Percentiles rank a stretch among this genome's conserved stretches.
phyloP scores from a whole-genome alignment of 2,888 invertebrate species.

The Metalampra italica region DNA sequence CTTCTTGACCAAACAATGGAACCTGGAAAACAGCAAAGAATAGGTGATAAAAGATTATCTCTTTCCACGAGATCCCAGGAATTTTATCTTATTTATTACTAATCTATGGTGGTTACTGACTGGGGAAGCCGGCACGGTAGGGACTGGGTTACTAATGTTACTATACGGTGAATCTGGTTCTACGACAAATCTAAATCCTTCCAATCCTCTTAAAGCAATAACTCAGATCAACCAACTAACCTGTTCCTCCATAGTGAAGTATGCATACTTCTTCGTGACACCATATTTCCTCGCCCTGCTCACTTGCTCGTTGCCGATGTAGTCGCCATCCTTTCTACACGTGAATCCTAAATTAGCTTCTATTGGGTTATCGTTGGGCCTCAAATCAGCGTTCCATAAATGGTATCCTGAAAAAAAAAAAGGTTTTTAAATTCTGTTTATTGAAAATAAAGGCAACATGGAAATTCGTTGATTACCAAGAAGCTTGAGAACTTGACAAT shows the following conservation, averaged over 20 bases:
- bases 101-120: no score
- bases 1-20: conserved; percentile 92
- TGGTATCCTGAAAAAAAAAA: conserved; percentile 84
- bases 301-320: conserved; percentile 86
- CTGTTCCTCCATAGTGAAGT: conserved; percentile 83
- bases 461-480: no score
- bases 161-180: no score
- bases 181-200: background rate
- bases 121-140: no score
- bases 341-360: conserved; percentile 90
- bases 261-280: conserved; percentile 85
- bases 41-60: background rate
- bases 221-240: conserved; percentile 16
- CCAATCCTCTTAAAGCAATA: background rate
- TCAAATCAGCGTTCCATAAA: conserved; percentile 90
- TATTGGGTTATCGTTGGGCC: conserved; percentile 90
- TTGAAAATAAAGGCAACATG: no score
- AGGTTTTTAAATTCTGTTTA: no score
- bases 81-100: background rate
- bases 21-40: conserved; percentile 54
- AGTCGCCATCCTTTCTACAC: conserved; percentile 87
- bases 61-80: background rate
- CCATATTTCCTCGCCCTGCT: conserved; percentile 82
- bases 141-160: no score
- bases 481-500: no score